phyloP scores from a whole-genome alignment of 2,888 invertebrate genomes.

The Drosophila peninsularis region DNA sequence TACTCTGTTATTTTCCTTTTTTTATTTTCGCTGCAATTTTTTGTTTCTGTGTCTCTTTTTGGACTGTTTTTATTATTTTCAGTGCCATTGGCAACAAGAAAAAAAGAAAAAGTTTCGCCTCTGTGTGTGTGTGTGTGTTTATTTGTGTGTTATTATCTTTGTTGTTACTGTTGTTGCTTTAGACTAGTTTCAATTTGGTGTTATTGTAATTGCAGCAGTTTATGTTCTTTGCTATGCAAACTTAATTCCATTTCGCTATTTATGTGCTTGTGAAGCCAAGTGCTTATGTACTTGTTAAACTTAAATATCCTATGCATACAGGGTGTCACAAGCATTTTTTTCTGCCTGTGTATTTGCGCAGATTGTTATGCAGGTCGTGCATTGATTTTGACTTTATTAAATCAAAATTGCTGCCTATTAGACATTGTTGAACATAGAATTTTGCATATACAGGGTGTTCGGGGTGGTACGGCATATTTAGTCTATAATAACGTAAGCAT shows the following conservation, averaged over 20 bases:
- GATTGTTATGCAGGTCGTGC: constrained; percentile 25
- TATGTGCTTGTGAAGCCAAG: constrained; percentile 69
- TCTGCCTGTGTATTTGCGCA: neutral
- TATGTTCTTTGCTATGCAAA: constrained; percentile 80
- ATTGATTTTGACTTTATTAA: constrained; percentile 39
- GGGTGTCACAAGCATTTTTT: constrained; percentile 47
- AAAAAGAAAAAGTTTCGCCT: constrained; percentile 30
- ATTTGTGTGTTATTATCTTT: constrained; percentile 35
- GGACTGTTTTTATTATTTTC: constrained; percentile 28
- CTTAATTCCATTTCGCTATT: constrained; percentile 82
- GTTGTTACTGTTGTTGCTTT: constrained; percentile 42
- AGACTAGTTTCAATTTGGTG: constrained; percentile 60
- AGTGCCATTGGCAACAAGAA: constrained; percentile 50
- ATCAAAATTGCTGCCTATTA: constrained; percentile 38
- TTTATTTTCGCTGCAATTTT: constrained; percentile 16
- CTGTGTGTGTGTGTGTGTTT: constrained; percentile 10
- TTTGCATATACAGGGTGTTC: constrained; percentile 39
- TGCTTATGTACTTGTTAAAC: constrained; percentile 77
- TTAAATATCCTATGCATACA: constrained; percentile 63
- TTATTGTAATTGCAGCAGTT: constrained; percentile 79
- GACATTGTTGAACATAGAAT: constrained; percentile 24
- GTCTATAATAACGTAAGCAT: neutral
- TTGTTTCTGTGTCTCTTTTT: constrained; percentile 19
- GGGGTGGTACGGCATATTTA: neutral
- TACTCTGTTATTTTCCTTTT: constrained; percentile 44